Percentiles rank a stretch among this genome's conserved stretches.
These are phyloP conservation scores for Chrysomela aeneicollis DNA, from an alignment of 2,888 invertebrate species.

Conservation along the genomic window DNA sequence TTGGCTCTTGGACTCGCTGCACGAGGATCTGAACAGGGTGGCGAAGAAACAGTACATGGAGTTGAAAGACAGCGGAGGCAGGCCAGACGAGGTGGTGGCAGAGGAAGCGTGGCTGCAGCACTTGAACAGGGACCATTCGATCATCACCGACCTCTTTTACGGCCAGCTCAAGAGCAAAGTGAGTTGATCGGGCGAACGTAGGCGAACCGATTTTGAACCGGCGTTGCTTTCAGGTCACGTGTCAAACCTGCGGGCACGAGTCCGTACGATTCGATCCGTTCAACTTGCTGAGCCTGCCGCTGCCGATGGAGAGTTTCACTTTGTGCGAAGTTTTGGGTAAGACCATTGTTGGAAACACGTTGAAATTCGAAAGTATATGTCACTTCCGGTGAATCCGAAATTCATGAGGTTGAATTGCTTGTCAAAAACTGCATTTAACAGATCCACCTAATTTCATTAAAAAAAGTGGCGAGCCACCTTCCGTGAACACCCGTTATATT, in stretches of 20 bases:
- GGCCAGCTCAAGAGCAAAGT: slow-evolving; percentile 91
- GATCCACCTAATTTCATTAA: too few species aligned
- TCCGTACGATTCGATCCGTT: slow-evolving; percentile 93
- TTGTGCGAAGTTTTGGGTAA: slow-evolving; percentile 75
- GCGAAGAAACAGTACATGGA: slow-evolving; percentile 74
- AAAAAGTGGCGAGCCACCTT: too few species aligned
- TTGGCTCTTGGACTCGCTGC: slow-evolving; percentile 89
- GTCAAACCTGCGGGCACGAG: slow-evolving; percentile 82
- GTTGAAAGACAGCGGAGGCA: slow-evolving; percentile 77
- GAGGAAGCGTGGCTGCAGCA: slow-evolving; percentile 86
- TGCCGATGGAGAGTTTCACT: slow-evolving; percentile 88
- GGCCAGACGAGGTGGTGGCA: slow-evolving; percentile 77
- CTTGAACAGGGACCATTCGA: slow-evolving; percentile 81
- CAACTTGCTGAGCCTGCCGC: slow-evolving; percentile 84
- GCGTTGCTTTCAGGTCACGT: slow-evolving; percentile 66
- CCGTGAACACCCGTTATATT: too few species aligned
- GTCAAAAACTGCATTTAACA: too few species aligned
- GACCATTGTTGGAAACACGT: too few species aligned
- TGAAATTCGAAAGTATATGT: neutral
- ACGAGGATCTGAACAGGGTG: slow-evolving; percentile 90
- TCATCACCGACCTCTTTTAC: slow-evolving; percentile 90
- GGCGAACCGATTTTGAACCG: too few species aligned
- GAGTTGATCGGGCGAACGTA: slow-evolving; percentile 23
- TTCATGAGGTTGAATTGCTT: too few species aligned
- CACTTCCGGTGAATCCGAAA: too few species aligned